These are phyloP conservation scores for Rattus norvegicus DNA, from an alignment of 2,113 vertebrate genomes.

Conservation along the genomic window GRCr8 NC_086036.1:50003501-50004000, in stretches of 20 bases:
- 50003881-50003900: neutral
- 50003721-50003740: neutral
- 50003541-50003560: neutral
- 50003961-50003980: neutral
- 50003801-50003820: neutral
- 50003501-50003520: neutral
- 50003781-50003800: neutral
- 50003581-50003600: neutral
- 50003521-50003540: neutral
- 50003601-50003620: neutral
- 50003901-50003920: neutral
- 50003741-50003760: neutral
- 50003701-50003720: neutral
- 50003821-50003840: neutral
- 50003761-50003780: neutral
- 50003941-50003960: neutral
- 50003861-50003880: neutral
- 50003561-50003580: neutral
- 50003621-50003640: neutral
- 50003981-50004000: neutral
- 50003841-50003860: neutral
- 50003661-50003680: too few relatives aligned
- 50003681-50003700: neutral
- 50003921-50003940: neutral
- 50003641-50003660: neutral